Percentiles rank a stretch among this genome's conserved stretches.
Conservation (phyloP, 2,888 invertebrate species). For the Scrobipalpa atriplicella region DNA sequence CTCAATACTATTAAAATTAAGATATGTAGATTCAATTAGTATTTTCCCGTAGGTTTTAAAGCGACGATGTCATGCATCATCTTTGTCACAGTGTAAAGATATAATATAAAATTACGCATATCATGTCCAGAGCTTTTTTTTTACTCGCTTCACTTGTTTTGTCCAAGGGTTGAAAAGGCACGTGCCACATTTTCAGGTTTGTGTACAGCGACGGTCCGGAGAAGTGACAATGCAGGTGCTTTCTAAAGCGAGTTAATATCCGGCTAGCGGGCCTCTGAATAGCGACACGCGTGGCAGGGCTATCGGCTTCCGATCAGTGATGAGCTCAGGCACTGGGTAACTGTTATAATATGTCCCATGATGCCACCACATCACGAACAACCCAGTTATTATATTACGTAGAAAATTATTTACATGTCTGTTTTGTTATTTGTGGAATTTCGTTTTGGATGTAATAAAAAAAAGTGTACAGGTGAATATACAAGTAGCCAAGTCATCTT, state of each 20-base stretch:
- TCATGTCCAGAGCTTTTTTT: background rate
- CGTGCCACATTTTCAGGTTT: conserved; percentile 11
- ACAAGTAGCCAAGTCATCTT: background rate
- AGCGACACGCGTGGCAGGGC: conserved; percentile 62
- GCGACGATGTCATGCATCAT: too few species aligned
- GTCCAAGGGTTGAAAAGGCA: background rate
- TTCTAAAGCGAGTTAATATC: conserved; percentile 66
- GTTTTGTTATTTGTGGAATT: background rate
- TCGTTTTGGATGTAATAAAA: background rate
- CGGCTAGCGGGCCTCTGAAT: conserved; percentile 69
- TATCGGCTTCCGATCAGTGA: conserved; percentile 71
- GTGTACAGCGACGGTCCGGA: conserved; percentile 29
- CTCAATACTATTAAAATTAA: too few species aligned
- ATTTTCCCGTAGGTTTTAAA: too few species aligned
- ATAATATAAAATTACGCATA: background rate
- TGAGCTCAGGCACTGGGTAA: conserved; percentile 33
- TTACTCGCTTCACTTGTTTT: background rate
- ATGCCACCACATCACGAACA: background rate
- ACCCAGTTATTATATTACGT: background rate
- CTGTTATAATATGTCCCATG: conserved; percentile 21
- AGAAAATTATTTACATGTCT: background rate
- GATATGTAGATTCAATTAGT: too few species aligned
- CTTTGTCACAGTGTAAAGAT: too few species aligned
- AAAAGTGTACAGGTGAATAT: background rate
- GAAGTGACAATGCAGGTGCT: conserved; percentile 52